Evolutionary conservation across 2,113 vertebrate species (phyloP).

Genomic region (Cinclus cinclus): DNA sequence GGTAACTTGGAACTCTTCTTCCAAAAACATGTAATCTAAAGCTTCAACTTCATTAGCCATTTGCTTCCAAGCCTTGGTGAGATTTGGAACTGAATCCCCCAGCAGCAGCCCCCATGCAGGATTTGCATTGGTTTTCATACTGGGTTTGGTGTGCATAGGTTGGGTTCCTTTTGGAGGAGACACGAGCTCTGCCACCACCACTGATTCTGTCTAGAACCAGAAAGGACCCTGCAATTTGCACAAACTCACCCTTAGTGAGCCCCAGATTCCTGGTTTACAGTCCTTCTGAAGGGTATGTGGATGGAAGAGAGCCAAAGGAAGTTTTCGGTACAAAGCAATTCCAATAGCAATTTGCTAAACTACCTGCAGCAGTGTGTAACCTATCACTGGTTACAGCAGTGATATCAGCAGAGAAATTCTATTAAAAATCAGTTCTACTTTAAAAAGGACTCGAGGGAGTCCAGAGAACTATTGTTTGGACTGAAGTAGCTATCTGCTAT

Average conservation of each 20-base stretch:
- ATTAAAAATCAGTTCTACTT: conserved; percentile 23
- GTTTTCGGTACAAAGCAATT: neutral
- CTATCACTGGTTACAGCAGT: neutral
- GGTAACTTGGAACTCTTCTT: neutral
- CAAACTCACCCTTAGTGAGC: neutral
- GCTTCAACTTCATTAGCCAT: neutral
- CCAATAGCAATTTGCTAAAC: neutral
- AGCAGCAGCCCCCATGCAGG: neutral
- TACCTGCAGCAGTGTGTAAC: neutral
- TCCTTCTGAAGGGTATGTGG: neutral
- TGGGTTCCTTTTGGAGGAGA: neutral
- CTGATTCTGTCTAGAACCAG: neutral
- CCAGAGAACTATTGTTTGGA: neutral
- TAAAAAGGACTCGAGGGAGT: neutral
- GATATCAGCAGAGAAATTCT: neutral
- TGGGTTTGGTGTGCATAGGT: neutral
- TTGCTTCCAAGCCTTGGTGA: neutral
- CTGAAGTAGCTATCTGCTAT: neutral
- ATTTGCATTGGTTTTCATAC: neutral
- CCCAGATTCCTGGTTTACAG: neutral
- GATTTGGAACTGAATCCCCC: neutral
- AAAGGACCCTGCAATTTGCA: neutral
- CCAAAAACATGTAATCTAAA: neutral
- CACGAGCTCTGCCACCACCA: neutral
- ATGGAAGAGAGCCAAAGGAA: neutral